These are phyloP conservation scores for Axinella damicornis DNA, from an alignment of 37 sponge, comb jelly and placozoan genomes.

Conservation along the genomic window DNA sequence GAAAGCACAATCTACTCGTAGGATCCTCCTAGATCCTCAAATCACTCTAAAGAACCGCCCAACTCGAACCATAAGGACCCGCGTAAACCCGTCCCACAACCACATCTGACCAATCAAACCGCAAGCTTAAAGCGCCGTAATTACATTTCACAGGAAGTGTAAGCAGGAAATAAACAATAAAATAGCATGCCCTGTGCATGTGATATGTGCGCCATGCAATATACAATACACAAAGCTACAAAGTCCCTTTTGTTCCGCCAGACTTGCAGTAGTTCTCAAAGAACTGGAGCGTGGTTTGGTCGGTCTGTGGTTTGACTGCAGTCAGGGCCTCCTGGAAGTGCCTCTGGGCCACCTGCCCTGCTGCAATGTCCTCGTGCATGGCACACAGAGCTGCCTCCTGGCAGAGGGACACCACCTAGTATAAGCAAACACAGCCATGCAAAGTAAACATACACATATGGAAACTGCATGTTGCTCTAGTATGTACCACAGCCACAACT, in stretches of 20 bases:
- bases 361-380: slow-evolving; percentile 74
- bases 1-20: too few relatives aligned
- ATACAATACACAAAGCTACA: background rate
- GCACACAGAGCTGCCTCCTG: slow-evolving; percentile 92
- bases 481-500: background rate
- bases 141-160: too few relatives aligned
- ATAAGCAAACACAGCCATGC: background rate
- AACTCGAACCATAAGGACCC: too few relatives aligned
- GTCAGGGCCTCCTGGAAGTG: slow-evolving; percentile 78
- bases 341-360: slow-evolving; percentile 4
- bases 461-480: background rate
- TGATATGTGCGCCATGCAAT: background rate
- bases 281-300: slow-evolving; percentile 37
- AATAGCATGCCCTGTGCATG: too few relatives aligned
- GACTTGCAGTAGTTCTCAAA: slow-evolving; percentile 62
- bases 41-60: too few relatives aligned
- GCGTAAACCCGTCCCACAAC: too few relatives aligned
- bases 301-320: slow-evolving; percentile 75
- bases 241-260: background rate
- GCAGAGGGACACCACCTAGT: slow-evolving; percentile 87
- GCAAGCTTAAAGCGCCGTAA: too few relatives aligned
- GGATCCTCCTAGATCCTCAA: too few relatives aligned
- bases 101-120: too few relatives aligned
- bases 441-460: background rate
- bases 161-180: too few relatives aligned